A percentile compares a stretch with the other conserved stretches of the same genome.
Conservation (phyloP, 2,888 invertebrate species). For the Mallateleia sp. region DNA sequence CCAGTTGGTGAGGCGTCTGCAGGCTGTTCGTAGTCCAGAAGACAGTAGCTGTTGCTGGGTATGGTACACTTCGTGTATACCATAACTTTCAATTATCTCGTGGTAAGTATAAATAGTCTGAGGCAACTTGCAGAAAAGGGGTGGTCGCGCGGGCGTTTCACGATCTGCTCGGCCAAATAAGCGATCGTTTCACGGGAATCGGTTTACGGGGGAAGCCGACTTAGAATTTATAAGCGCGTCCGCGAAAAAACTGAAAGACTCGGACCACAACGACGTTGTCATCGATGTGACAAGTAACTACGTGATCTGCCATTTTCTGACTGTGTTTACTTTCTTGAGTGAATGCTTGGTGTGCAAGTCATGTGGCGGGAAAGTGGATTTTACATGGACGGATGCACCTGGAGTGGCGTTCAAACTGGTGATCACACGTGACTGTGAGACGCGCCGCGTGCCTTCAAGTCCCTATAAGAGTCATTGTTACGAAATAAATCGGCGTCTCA, state of each 20-base stretch:
- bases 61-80: too few species aligned
- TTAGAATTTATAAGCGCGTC: conserved; percentile 32
- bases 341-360: conserved; percentile 39
- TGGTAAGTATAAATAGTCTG: too few species aligned
- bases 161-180: too few species aligned
- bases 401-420: conserved; percentile 80
- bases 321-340: conserved; percentile 32
- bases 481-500: conserved; percentile 80
- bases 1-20: too few species aligned
- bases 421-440: conserved; percentile 71
- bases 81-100: too few species aligned
- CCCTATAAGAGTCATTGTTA: conserved; percentile 70
- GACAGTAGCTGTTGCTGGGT: too few species aligned
- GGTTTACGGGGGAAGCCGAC: conserved; percentile 33
- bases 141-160: too few species aligned
- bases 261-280: conserved; percentile 47
- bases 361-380: conserved; percentile 29
- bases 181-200: conserved; percentile 37
- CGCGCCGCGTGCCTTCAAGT: conserved; percentile 72
- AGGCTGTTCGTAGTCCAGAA: too few species aligned
- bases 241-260: conserved; percentile 50
- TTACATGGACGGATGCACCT: conserved; percentile 25
- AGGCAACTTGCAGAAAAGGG: too few species aligned
- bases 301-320: conserved; percentile 36
- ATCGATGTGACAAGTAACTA: conserved; percentile 38